Evolutionary conservation across 2,888 invertebrate species (phyloP).

Genomic region (Mythimna loreyi): DNA sequence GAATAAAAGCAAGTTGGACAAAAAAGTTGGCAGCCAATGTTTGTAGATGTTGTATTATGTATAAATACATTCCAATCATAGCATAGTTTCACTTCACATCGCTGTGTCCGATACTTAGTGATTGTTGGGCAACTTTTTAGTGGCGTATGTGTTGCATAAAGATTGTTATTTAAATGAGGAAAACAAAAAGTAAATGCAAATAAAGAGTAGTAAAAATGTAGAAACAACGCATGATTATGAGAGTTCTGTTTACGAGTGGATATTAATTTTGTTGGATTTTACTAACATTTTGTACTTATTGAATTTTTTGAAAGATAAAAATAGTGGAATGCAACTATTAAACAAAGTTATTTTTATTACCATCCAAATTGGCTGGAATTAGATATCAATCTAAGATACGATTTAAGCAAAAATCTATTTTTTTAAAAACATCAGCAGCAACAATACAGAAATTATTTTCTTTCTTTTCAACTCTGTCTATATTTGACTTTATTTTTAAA

Average conservation of each 20-base stretch:
- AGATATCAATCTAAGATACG: neutral
- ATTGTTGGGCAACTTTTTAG: slow-evolving; percentile 61
- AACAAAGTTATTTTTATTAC: neutral
- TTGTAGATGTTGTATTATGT: slow-evolving; percentile 36
- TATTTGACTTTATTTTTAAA: too few species aligned
- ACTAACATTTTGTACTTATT: neutral
- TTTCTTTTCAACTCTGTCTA: too few species aligned
- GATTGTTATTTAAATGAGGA: neutral
- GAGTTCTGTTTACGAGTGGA: neutral
- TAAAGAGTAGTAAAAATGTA: neutral
- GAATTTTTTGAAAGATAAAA: neutral
- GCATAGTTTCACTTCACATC: slow-evolving; percentile 55
- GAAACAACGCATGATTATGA: neutral
- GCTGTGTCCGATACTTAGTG: slow-evolving; percentile 52
- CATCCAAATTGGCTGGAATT: neutral
- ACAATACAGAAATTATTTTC: too few species aligned
- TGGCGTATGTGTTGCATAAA: slow-evolving; percentile 22
- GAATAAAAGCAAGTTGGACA: neutral
- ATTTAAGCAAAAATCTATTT: neutral
- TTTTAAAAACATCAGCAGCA: too few species aligned
- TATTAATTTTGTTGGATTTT: neutral
- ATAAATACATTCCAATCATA: slow-evolving; percentile 64
- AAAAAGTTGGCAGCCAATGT: slow-evolving; percentile 21
- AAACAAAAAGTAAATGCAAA: neutral
- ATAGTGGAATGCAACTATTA: neutral